Evolutionary conservation across 2,888 invertebrate species (phyloP).

Genomic region (Dendrolimus houi): DNA sequence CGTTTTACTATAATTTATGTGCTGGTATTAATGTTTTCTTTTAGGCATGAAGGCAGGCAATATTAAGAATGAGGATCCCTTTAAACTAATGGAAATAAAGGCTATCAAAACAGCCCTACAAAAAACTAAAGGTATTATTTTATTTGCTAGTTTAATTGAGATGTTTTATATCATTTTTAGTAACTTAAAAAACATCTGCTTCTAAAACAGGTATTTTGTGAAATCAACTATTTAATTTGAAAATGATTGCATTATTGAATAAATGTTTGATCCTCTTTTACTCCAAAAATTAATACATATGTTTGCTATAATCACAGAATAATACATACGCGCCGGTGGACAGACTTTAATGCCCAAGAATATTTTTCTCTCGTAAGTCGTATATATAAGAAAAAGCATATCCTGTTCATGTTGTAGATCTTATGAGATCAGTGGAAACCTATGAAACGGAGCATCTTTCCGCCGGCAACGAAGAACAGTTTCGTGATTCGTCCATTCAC

Average conservation of each 20-base stretch:
- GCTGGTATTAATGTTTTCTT: constrained; percentile 2
- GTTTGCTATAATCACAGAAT: no score
- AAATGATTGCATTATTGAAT: no score
- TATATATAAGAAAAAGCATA: no score
- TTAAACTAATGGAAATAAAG: constrained; percentile 68
- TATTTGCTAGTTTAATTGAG: background rate
- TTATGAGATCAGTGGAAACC: constrained; percentile 67
- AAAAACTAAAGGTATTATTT: constrained; percentile 56
- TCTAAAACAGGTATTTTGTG: no score
- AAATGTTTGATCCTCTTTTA: no score
- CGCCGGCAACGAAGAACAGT: constrained; percentile 46
- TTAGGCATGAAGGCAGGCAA: constrained; percentile 54
- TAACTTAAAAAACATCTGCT: no score
- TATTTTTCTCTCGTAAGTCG: no score
- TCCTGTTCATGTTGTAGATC: constrained; percentile 33
- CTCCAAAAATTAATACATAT: no score
- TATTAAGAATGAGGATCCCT: constrained; percentile 66
- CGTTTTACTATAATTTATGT: background rate
- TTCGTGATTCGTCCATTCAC: constrained; percentile 48
- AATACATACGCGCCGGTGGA: no score
- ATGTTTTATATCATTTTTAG: no score
- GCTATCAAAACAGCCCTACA: constrained; percentile 66
- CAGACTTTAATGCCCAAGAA: no score
- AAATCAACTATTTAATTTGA: no score
- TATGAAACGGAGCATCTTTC: constrained; percentile 55